phyloP scores from a whole-genome alignment of 1,140 invertebrate genomes.

The Philotrypesis tridentata region DNA sequence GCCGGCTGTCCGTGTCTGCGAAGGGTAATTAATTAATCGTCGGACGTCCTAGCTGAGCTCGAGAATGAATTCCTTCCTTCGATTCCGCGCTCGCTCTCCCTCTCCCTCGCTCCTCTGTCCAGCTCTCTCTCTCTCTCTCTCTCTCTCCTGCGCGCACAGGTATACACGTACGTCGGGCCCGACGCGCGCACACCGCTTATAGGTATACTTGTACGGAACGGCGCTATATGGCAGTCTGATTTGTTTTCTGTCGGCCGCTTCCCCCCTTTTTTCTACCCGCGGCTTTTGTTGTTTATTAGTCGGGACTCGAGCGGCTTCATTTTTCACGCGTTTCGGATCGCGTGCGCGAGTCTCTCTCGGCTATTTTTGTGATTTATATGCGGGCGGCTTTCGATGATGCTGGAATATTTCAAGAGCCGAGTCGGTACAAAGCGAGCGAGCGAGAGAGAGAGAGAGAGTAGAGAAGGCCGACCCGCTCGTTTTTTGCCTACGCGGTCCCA shows the following conservation, averaged over 20 bases:
- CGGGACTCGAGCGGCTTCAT: background rate
- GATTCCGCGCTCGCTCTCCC: constrained; percentile 1
- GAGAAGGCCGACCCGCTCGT: constrained; percentile 37
- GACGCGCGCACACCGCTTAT: background rate
- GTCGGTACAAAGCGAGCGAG: no score
- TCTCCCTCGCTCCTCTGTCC: background rate
- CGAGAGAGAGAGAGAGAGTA: background rate
- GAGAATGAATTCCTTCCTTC: constrained; percentile 45
- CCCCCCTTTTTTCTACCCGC: constrained; percentile 9
- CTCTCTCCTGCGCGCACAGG: no score
- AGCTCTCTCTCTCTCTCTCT: no score
- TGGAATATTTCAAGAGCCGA: background rate
- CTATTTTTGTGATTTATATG: background rate
- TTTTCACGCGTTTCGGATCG: constrained; percentile 30
- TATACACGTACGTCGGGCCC: no score
- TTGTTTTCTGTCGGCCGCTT: background rate
- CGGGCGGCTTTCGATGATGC: background rate
- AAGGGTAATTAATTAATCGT: constrained; percentile 60
- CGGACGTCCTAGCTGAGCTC: constrained; percentile 39
- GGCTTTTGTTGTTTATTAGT: constrained; percentile 36
- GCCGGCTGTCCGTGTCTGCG: background rate
- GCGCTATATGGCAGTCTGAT: background rate
- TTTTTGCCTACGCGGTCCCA: no score
- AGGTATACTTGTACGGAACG: no score
- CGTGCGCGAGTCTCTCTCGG: background rate